Evolutionary conservation across 2,888 invertebrate species (phyloP).

Genomic region (Diarsia rubi): DNA sequence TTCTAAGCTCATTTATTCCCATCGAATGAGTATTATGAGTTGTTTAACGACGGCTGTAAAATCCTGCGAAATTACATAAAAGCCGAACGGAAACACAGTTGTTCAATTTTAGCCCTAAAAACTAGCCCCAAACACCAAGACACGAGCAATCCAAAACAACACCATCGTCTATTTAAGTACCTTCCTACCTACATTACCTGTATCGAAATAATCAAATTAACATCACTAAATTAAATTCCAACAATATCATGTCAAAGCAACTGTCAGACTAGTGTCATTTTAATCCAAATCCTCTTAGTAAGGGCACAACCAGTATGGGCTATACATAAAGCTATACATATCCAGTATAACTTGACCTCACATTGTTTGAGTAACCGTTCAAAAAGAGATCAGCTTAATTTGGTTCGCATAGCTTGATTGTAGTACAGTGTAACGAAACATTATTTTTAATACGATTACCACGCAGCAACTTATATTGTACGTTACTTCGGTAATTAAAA

Average conservation of each 20-base stretch:
- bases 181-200: constrained; percentile 53
- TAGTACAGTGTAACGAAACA: constrained; percentile 44
- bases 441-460: constrained; percentile 72
- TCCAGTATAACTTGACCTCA: no score
- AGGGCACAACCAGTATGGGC: constrained; percentile 56
- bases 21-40: no score
- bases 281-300: constrained; percentile 70
- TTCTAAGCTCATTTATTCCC: no score
- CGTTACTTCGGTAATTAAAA: constrained; percentile 64
- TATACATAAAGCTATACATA: no score
- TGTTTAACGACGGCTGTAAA: no score
- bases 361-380: no score
- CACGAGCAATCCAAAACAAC: not conserved
- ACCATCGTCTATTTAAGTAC: not conserved
- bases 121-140: no score
- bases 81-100: not conserved
- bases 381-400: no score
- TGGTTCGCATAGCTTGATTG: no score
- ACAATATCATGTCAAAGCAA: constrained; percentile 77
- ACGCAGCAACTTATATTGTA: constrained; percentile 38
- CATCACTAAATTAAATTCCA: constrained; percentile 85
- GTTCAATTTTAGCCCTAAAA: not conserved
- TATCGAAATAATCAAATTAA: constrained; percentile 85
- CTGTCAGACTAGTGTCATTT: constrained; percentile 82
- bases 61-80: not conserved